Conservation (phyloP, 2,888 invertebrate genomes). For the Dilophus febrilis region DNA sequence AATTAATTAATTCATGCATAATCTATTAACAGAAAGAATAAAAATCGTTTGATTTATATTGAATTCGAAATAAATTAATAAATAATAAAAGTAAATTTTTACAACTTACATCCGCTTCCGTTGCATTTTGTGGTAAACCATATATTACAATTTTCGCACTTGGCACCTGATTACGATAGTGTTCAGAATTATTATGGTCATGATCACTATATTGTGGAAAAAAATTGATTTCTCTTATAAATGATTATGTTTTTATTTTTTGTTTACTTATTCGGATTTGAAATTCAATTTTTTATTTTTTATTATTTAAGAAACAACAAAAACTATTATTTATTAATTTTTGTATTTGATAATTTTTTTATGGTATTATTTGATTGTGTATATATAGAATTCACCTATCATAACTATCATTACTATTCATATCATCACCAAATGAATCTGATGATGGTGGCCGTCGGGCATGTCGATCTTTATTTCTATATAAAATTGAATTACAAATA, state of each 20-base stretch:
- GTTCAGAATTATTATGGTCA: constrained; percentile 27
- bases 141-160: constrained; percentile 60
- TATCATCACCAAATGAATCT: constrained; percentile 3
- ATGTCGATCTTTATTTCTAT: constrained; percentile 2
- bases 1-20: constrained; percentile 54
- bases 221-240: not conserved
- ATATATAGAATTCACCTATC: constrained; percentile 2
- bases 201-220: constrained; percentile 14
- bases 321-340: too few relatives aligned
- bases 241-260: not conserved
- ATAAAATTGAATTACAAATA: too few relatives aligned
- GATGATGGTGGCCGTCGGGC: not conserved
- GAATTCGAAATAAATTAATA: constrained; percentile 1
- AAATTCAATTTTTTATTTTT: not conserved
- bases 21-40: constrained; percentile 37
- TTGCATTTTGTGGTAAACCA: constrained; percentile 55
- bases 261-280: not conserved
- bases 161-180: constrained; percentile 39
- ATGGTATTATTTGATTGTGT: not conserved
- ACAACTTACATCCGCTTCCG: constrained; percentile 54
- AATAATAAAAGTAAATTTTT: constrained; percentile 6
- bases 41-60: constrained; percentile 1
- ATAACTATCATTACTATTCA: constrained; percentile 7
- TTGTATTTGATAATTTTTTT: not conserved
- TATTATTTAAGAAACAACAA: not conserved